These are phyloP conservation scores for Xenopus borealis DNA, from an alignment of 2,113 vertebrate genomes.

Conservation along the genomic window DNA sequence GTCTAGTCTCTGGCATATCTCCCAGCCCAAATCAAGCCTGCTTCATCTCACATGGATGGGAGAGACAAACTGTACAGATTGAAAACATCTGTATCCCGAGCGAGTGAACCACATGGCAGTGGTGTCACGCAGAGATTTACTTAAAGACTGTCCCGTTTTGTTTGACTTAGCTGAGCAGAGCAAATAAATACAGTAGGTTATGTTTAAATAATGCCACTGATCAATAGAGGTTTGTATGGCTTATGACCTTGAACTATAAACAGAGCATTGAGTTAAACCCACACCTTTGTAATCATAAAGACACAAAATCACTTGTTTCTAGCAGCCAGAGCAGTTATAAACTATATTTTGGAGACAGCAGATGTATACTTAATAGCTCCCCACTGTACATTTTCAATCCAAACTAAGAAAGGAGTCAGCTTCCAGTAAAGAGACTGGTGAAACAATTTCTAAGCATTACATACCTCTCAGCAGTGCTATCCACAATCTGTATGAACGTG, in stretches of 20 bases:
- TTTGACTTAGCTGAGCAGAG: slow-evolving; percentile 67
- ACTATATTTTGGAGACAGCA: slow-evolving; percentile 43
- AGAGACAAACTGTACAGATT: slow-evolving; percentile 77
- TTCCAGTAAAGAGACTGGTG: no score
- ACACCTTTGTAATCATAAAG: slow-evolving; percentile 52
- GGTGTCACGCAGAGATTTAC: slow-evolving; percentile 65
- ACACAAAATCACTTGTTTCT: slow-evolving; percentile 20
- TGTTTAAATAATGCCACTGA: slow-evolving; percentile 71
- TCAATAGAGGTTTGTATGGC: slow-evolving; percentile 74
- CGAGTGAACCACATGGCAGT: slow-evolving; percentile 65
- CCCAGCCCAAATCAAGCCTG: slow-evolving; percentile 77
- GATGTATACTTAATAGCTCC: slow-evolving; percentile 43
- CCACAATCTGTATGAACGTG: no score
- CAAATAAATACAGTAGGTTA: slow-evolving; percentile 76
- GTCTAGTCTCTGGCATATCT: slow-evolving; percentile 74
- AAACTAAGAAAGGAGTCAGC: slow-evolving; percentile 21
- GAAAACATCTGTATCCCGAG: slow-evolving; percentile 79
- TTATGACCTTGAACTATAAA: slow-evolving; percentile 69
- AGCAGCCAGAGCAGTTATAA: slow-evolving; percentile 13
- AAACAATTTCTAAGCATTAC: no score
- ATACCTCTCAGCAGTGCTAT: no score
- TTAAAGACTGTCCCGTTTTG: slow-evolving; percentile 66
- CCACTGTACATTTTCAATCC: slow-evolving; percentile 58
- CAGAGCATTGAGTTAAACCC: slow-evolving; percentile 69
- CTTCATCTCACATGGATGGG: slow-evolving; percentile 74